These are phyloP conservation scores for Notarius lentiginosus DNA, from an alignment of 2,113 vertebrate genomes.

Conservation along the genomic window DNA sequence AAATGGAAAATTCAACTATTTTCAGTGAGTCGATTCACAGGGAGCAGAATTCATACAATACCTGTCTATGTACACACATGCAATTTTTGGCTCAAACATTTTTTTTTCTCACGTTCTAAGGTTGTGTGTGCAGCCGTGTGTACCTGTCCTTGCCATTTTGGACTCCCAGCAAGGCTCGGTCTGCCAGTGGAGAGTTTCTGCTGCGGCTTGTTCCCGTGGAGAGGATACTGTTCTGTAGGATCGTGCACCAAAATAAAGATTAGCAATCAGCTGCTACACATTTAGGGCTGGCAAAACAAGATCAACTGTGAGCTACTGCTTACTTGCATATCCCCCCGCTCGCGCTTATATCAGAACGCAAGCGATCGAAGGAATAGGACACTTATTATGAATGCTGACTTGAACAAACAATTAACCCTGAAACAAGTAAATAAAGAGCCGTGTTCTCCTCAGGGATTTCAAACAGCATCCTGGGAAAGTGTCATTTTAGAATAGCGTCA, in stretches of 20 bases:
- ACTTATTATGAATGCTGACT: too few species aligned
- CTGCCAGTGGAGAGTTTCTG: slow-evolving; percentile 85
- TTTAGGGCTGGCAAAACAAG: too few species aligned
- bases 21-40: not conserved
- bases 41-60: not conserved
- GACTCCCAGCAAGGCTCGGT: slow-evolving; percentile 77
- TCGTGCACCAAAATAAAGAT: slow-evolving; percentile 53
- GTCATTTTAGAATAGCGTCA: too few species aligned
- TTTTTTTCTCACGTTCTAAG: not conserved
- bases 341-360: too few species aligned
- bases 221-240: slow-evolving; percentile 84
- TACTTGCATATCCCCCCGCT: too few species aligned
- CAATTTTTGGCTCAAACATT: not conserved
- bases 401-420: too few species aligned
- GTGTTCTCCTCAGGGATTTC: too few species aligned
- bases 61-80: not conserved
- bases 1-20: not conserved
- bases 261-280: not conserved
- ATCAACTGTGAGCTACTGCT: too few species aligned
- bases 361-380: too few species aligned
- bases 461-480: too few species aligned
- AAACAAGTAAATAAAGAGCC: too few species aligned
- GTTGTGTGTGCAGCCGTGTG: not conserved
- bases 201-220: slow-evolving; percentile 86
- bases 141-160: slow-evolving; percentile 42